Evolutionary conservation across 2,888 invertebrate species (phyloP).

Genomic region (Mythimna albipuncta): DNA sequence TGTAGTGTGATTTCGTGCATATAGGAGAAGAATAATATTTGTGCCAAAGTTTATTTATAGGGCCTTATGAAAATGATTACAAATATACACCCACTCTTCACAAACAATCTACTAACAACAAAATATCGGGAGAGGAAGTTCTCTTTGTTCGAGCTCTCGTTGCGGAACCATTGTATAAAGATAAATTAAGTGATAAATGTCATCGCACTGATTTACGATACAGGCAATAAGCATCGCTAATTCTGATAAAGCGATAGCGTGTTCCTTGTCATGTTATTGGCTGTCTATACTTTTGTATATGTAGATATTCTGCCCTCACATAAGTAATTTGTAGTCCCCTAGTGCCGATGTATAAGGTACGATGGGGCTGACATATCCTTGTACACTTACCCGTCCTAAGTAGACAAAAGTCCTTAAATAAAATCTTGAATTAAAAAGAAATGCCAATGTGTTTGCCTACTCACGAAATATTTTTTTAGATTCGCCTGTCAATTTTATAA

Average conservation of each 20-base stretch:
- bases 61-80: conserved; percentile 25
- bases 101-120: conserved; percentile 32
- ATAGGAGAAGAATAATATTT: neutral
- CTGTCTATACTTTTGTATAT: neutral
- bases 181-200: conserved; percentile 74
- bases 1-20: too few species aligned
- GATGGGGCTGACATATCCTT: too few species aligned
- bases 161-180: conserved; percentile 66
- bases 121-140: conserved; percentile 52
- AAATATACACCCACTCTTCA: conserved; percentile 14
- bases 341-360: too few species aligned
- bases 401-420: too few species aligned
- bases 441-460: neutral
- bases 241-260: conserved; percentile 68
- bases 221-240: conserved; percentile 69
- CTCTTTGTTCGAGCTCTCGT: conserved; percentile 47
- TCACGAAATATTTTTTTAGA: neutral
- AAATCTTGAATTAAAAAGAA: too few species aligned
- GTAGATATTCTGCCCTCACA: neutral
- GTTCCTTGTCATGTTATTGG: conserved; percentile 59
- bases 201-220: conserved; percentile 69
- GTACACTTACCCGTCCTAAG: too few species aligned
- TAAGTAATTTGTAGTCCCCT: neutral
- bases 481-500: too few species aligned
- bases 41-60: neutral